Conservation (phyloP, 2,113 vertebrate genomes). For the Scomber japonicus region DNA sequence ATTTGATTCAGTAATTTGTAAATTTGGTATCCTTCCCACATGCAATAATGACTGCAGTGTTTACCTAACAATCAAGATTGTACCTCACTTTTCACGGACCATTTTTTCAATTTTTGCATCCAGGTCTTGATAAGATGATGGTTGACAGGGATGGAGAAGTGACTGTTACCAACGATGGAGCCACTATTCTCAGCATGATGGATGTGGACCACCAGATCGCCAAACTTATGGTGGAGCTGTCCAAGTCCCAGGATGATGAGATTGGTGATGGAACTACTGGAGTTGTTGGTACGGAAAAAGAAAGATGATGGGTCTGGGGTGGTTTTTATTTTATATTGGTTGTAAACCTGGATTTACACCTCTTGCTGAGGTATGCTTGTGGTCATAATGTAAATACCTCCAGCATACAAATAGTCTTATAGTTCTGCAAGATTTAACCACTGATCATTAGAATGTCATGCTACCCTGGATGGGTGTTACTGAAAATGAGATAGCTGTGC, state of each 20-base stretch:
- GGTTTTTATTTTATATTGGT: background rate
- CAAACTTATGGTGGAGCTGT: conserved; percentile 98
- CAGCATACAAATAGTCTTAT: too few species aligned
- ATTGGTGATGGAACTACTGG: conserved; percentile 99
- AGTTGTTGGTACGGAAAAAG: conserved; percentile 91
- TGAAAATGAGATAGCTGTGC: background rate
- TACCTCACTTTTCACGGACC: background rate
- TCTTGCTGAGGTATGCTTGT: background rate
- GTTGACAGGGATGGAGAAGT: conserved; percentile 98
- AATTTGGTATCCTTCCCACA: background rate
- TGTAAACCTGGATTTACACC: background rate
- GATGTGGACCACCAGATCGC: conserved; percentile 98
- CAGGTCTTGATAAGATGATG: conserved; percentile 99
- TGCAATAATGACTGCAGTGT: background rate
- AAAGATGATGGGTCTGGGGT: background rate
- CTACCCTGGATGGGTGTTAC: background rate
- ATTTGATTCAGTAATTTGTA: background rate
- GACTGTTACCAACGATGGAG: conserved; percentile 98
- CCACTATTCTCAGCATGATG: conserved; percentile 98
- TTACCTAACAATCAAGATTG: background rate
- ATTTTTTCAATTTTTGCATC: background rate
- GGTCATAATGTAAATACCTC: background rate
- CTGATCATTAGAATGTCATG: background rate
- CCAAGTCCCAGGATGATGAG: conserved; percentile 99
- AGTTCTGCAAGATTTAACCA: too few species aligned